Conservation (phyloP, 1,140 invertebrate genomes). For the Sminthurinus signatus region DNA sequence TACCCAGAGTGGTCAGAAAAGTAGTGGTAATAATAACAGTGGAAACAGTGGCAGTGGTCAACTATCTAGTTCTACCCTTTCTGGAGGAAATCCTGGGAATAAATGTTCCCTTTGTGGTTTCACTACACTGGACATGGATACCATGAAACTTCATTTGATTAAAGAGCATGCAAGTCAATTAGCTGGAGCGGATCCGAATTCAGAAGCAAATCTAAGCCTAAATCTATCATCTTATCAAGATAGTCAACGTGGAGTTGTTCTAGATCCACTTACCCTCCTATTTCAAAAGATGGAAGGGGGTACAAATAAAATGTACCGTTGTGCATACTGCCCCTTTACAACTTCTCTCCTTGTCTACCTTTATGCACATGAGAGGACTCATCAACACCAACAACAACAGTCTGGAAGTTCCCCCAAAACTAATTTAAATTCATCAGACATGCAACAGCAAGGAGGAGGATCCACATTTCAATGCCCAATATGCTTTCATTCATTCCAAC, state of each 20-base stretch:
- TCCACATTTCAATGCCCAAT: constrained; percentile 53
- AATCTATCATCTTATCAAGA: too few species aligned
- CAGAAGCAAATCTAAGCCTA: too few species aligned
- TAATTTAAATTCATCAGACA: neutral
- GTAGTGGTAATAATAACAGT: neutral
- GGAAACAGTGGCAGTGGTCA: neutral
- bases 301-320: constrained; percentile 68
- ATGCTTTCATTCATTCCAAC: constrained; percentile 53
- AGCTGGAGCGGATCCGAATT: constrained; percentile 18
- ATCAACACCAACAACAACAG: constrained; percentile 45
- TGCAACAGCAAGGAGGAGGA: constrained; percentile 1
- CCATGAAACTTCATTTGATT: constrained; percentile 53
- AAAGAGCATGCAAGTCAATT: constrained; percentile 48
- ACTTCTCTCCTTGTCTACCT: constrained; percentile 80
- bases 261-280: constrained; percentile 35
- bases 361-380: constrained; percentile 82
- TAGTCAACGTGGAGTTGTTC: constrained; percentile 5
- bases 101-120: constrained; percentile 51
- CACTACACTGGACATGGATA: constrained; percentile 49
- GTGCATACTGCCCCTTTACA: constrained; percentile 80
- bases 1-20: neutral
- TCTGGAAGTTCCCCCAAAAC: constrained; percentile 1
- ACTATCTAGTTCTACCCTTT: neutral
- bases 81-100: constrained; percentile 26
- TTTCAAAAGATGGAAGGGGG: constrained; percentile 41